Evolutionary conservation across 2,113 vertebrate genomes (phyloP).

Genomic region (Rynchops niger): DNA sequence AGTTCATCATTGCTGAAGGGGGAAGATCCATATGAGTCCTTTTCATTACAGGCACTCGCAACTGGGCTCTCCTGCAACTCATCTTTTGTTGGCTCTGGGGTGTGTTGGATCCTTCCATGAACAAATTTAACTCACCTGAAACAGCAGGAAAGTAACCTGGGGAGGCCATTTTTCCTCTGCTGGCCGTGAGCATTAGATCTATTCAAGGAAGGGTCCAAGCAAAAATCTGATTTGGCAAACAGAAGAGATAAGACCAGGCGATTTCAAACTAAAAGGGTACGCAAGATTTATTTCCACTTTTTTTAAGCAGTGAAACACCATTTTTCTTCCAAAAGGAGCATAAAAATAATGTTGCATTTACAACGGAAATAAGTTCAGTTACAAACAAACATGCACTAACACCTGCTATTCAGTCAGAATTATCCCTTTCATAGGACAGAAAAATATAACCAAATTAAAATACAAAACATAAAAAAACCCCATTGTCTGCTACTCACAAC

Average conservation of each 20-base stretch:
- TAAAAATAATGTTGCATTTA: not conserved
- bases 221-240: not conserved
- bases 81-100: not conserved
- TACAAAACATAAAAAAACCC: not conserved
- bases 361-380: not conserved
- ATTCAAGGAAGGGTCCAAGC: not conserved
- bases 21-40: not conserved
- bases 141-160: not conserved
- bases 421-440: not conserved
- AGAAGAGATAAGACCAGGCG: not conserved
- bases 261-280: not conserved
- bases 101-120: not conserved
- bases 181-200: not conserved
- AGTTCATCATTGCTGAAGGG: not conserved
- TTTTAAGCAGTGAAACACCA: not conserved
- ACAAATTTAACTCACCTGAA: conserved; percentile 25
- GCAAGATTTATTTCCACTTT: not conserved
- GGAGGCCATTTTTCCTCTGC: not conserved
- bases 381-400: not conserved
- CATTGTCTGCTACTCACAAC: not conserved
- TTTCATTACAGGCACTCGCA: not conserved
- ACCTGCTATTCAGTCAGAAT: not conserved
- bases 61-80: not conserved
- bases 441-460: not conserved
- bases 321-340: not conserved